These are phyloP conservation scores for Porites rus DNA, from an alignment of 92 coral and sea anemone genomes.

Conservation along the genomic window DNA sequence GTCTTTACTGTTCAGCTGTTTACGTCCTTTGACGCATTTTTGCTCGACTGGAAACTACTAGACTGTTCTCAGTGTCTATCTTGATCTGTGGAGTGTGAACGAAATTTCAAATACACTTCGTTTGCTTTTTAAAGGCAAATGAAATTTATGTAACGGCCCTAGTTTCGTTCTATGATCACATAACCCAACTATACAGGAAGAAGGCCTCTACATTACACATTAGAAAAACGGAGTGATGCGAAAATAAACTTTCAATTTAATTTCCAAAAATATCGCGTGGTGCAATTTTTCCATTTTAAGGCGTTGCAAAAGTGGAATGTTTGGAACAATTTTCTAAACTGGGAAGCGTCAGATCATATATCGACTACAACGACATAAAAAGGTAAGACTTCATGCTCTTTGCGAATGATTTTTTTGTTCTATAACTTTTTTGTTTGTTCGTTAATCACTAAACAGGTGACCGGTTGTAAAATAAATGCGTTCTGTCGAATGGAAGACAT, in stretches of 20 bases:
- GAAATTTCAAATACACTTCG: slow-evolving; percentile 20
- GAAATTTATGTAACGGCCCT: slow-evolving; percentile 1
- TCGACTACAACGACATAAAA: neutral
- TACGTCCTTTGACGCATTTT: neutral
- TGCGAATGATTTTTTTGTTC: neutral
- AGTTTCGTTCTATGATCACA: neutral
- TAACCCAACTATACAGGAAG: neutral
- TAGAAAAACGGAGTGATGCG: neutral
- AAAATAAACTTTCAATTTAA: slow-evolving; percentile 1
- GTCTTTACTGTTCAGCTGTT: neutral
- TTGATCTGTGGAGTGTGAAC: neutral
- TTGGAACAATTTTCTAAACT: slow-evolving; percentile 11
- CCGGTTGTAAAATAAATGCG: neutral
- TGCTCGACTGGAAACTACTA: slow-evolving; percentile 14
- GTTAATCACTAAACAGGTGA: neutral
- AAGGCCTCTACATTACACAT: neutral
- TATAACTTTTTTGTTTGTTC: neutral
- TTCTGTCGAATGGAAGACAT: neutral
- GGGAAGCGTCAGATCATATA: slow-evolving; percentile 17
- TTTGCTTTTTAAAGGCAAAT: slow-evolving; percentile 24
- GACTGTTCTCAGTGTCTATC: neutral
- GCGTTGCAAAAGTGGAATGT: slow-evolving; percentile 48
- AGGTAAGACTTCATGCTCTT: slow-evolving; percentile 31
- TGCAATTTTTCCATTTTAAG: neutral
- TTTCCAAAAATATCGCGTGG: neutral